Conservation (phyloP, 1,140 invertebrate genomes). For the Arctopsyche grandis region DNA sequence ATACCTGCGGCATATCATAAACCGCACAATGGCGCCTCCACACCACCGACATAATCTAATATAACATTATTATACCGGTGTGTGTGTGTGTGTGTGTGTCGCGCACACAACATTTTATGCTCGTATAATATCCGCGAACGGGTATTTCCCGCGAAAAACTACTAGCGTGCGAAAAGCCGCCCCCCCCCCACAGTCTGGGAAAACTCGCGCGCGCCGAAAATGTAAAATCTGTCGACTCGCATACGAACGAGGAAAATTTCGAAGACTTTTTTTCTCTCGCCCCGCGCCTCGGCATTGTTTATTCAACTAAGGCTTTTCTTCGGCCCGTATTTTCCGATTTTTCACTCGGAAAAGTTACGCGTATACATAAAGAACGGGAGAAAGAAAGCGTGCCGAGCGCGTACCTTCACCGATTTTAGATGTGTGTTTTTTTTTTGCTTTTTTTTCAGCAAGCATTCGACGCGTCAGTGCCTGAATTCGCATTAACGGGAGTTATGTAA, state of each 20-base stretch:
- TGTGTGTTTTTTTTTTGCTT: background rate
- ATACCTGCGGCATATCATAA: background rate
- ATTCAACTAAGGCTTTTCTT: conserved; percentile 32
- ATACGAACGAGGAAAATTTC: conserved; percentile 26
- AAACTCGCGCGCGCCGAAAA: conserved; percentile 9
- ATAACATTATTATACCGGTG: background rate
- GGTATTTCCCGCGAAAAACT: background rate
- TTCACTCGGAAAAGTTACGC: conserved; percentile 29
- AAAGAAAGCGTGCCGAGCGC: background rate
- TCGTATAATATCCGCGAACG: conserved; percentile 2
- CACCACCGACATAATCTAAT: background rate
- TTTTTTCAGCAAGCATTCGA: background rate
- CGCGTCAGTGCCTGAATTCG: background rate
- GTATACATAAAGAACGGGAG: background rate
- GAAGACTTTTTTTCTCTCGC: conserved; percentile 9
- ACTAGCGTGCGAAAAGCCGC: background rate
- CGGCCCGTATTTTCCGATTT: conserved; percentile 28
- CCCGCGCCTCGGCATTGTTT: conserved; percentile 11
- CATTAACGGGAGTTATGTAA: background rate
- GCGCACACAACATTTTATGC: background rate
- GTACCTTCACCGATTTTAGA: background rate
- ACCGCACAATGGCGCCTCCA: background rate
- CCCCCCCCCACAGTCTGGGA: no score
- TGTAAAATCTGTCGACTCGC: conserved; percentile 27
- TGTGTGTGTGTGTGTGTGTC: background rate